Evolutionary conservation across 1,140 invertebrate species (phyloP), one percentile per base, ranked within the genome.

Genomic region (Drosophila orena): DNA sequence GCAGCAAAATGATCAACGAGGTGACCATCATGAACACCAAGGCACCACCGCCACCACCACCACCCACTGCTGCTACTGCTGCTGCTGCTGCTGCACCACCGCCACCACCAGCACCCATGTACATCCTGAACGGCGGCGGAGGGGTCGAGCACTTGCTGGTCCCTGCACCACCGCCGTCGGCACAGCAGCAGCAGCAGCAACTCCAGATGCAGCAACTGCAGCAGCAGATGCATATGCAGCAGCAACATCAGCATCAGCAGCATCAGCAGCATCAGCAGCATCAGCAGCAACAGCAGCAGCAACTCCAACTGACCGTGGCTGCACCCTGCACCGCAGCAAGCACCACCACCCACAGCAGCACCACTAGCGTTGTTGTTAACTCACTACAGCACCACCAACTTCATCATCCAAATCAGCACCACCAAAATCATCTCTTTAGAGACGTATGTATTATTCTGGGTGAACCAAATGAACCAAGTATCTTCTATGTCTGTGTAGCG

Each of bases 1-100:
- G 98, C 94, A 98, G 97, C 94, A 98, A 98, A 95, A 99, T 99
- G 98, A 73, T 92, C 24, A 92, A 81, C 27, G 91, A 92, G 62
- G 42, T 77, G 15, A 30, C 76, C 12, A 53, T 84, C 30, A 84
- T 81, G 44, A 79, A 64, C 54, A 56, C 34, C 47, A 79, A 72
- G 59, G 17, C 64, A 58, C 34, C 43, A 20, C 76, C 42, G 35
- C 35, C 56, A 55, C 47, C 65, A 40, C 42, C 37, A 49, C 17
- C 57, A 24, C 34, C 53, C 14, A 42, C 10, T 15, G 15, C 15
- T 20, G 42, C 11, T 44, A 10, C 42, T 44, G 40, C 40, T 17
- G 40, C 15, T 4, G 40, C 15, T 46, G 20, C 62, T 22, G 38
- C 69, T 27, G 35, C 53, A 46, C 38, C 69, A 35, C 56, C 56